Evolutionary conservation across 2,888 invertebrate genomes (phyloP), one percentile per base, ranked within the genome.

Genomic region (Acronicta aceris): DNA sequence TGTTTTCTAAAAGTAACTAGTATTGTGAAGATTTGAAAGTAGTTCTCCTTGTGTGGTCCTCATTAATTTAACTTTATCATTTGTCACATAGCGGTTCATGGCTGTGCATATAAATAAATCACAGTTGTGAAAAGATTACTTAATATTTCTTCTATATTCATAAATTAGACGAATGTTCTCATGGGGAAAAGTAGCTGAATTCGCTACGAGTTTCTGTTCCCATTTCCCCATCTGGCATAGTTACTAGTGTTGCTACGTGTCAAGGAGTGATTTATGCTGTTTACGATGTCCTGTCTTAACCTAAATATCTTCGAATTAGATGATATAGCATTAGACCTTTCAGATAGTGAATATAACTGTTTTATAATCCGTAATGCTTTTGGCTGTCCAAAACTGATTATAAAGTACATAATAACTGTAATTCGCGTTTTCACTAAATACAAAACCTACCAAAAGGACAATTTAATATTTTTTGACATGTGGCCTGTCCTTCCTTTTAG

Each of bases 181-280:
- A 56, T 69, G 53, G 57, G 0, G 3, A 33, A 33, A 33, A 47
- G 7, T 16, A 69, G 36, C 47, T 45, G 50, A 56, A 53, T 27
- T 47, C 42, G 53, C 48, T 52, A 41, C 38, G 21, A 21, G 42
- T 27, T 48, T 54, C 48, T 47, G 15, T 73, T 55, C 43, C 17
- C 16, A 7, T 52, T 69, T 67, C 56, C 50, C 70, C 49, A 47
- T 45, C 33, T 49, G 13, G 13, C 40, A 36, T 69, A 16, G 56
- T 54, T 57, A 13, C 36, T 13, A 36, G 13, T 36, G 36, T 36
- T 36, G 5, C n/a, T n/a, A 4, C 53, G 13, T 48, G 53, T 47
- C 50, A 41, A 15, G 10, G 8, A 53, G 41, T 62, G 63, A 70
- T 70, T 70, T 70, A 70, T 70, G 6, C 7, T 61, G 46, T 69